These are phyloP conservation scores for Drosophila pectinifera DNA, from an alignment of 1,140 invertebrate species.

Conservation along the genomic window DNA sequence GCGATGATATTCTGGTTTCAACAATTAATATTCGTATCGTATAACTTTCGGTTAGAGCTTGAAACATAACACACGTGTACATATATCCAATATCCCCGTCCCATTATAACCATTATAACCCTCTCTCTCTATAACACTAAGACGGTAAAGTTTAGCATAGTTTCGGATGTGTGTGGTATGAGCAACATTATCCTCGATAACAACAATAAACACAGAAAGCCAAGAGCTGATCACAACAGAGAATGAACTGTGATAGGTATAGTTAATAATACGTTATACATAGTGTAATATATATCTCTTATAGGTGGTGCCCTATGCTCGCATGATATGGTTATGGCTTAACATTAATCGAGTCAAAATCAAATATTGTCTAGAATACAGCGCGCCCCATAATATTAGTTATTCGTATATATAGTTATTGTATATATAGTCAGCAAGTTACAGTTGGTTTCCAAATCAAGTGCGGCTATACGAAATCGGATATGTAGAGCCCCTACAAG, in stretches of 20 bases:
- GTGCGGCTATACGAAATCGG: conserved; percentile 60
- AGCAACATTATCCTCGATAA: conserved; percentile 29
- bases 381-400: neutral
- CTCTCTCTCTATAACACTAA: conserved; percentile 39
- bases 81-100: conserved; percentile 7
- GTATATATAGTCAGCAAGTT: conserved; percentile 70
- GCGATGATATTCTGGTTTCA: conserved; percentile 31
- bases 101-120: neutral
- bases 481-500: conserved; percentile 51
- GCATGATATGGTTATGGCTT: conserved; percentile 47
- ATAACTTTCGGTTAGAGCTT: conserved; percentile 24
- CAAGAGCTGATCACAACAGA: conserved; percentile 54
- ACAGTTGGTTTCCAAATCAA: conserved; percentile 39
- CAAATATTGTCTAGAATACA: conserved; percentile 30
- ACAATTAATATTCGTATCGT: conserved; percentile 41
- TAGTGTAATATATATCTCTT: conserved; percentile 29
- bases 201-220: conserved; percentile 70
- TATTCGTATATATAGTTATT: conserved; percentile 39
- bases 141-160: conserved; percentile 35
- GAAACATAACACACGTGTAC: conserved; percentile 39
- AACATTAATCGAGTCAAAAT: conserved; percentile 36
- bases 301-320: conserved; percentile 56
- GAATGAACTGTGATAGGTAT: conserved; percentile 34
- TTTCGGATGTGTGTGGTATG: conserved; percentile 49
- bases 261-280: conserved; percentile 5